phyloP scores from a whole-genome alignment of 1,140 invertebrate species.

The Oreohelix idahoensis region DNA sequence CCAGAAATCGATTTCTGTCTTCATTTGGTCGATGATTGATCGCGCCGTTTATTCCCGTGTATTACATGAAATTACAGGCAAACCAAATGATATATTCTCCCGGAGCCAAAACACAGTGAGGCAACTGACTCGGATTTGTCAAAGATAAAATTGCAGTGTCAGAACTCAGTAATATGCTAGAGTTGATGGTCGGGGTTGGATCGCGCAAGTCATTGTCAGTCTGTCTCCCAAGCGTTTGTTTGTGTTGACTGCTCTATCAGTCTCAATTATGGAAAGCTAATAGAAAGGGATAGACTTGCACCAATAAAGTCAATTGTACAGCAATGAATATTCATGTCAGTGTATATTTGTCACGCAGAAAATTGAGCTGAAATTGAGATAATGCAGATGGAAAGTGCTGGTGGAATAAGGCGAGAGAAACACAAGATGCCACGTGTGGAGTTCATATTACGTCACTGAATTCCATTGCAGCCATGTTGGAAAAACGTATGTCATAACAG shows the following conservation, averaged over 20 bases:
- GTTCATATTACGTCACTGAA: too few relatives aligned
- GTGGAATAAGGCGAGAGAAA: not conserved
- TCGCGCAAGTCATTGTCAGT: not conserved
- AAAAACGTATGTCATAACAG: too few relatives aligned
- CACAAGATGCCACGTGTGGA: too few relatives aligned
- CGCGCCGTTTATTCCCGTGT: not conserved
- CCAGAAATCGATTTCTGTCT: not conserved
- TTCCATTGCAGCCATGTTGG: too few relatives aligned
- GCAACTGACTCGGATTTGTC: slow-evolving; percentile 10
- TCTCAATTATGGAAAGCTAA: not conserved
- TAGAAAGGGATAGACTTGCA: not conserved
- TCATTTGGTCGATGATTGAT: slow-evolving; percentile 14
- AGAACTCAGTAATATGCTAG: not conserved
- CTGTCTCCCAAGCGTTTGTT: not conserved
- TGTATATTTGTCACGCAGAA: not conserved
- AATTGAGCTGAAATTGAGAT: not conserved
- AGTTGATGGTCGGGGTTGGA: not conserved
- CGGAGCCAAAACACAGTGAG: not conserved
- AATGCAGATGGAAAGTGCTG: not conserved
- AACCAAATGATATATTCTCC: slow-evolving; percentile 9
- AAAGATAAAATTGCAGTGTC: not conserved
- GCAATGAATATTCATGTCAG: not conserved
- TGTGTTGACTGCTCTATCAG: not conserved
- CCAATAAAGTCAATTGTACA: not conserved
- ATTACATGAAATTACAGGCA: slow-evolving; percentile 10